Conservation (phyloP, 2,113 vertebrate species). For the Mesitornis unicolor region DNA sequence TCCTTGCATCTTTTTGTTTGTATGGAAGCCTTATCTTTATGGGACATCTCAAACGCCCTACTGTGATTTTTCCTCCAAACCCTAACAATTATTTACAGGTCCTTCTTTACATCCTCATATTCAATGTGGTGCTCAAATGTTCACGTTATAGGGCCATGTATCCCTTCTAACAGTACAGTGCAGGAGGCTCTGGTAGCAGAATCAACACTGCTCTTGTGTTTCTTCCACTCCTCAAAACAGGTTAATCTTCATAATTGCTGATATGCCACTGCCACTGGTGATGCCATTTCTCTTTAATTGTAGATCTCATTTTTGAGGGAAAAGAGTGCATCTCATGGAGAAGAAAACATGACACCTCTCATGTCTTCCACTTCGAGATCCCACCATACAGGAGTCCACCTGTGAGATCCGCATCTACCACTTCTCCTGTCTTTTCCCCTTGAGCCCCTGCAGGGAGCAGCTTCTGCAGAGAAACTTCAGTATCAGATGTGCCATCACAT, state of each 20-base stretch:
- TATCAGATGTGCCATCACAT: not conserved
- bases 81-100: not conserved
- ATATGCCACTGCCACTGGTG: not conserved
- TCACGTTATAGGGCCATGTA: not conserved
- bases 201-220: not conserved
- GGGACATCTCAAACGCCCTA: fast-evolving
- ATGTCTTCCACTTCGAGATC: not conserved
- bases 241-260: not conserved
- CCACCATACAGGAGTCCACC: not conserved
- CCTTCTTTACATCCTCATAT: not conserved
- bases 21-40: not conserved
- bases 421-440: not conserved
- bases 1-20: not conserved
- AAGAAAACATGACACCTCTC: not conserved
- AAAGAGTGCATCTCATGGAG: not conserved
- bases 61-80: not conserved
- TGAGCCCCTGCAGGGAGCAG: not conserved
- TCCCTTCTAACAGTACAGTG: not conserved
- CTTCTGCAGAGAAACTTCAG: not conserved
- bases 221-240: not conserved
- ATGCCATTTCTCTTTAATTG: not conserved
- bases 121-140: not conserved
- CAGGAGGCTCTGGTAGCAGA: not conserved
- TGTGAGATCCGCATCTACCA: not conserved
- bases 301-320: not conserved